phyloP scores from a whole-genome alignment of 2,797 vertebrate genomes.

The Hydrophis major region DNA sequence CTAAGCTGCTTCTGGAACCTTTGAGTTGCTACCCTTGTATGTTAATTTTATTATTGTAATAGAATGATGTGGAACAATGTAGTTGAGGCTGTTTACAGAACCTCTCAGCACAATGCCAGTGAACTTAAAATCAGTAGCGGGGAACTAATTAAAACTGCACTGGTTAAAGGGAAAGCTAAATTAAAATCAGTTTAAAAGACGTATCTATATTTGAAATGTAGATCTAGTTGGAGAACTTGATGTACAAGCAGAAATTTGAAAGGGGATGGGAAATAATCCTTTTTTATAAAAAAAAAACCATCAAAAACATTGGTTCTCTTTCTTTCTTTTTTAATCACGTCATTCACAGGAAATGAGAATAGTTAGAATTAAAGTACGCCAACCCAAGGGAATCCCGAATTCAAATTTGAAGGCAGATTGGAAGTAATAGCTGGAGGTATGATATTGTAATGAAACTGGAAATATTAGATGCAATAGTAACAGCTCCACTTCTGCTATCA shows the following conservation, averaged over 20 bases:
- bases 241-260: slow-evolving; percentile 41
- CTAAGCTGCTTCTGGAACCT: neutral
- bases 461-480: neutral
- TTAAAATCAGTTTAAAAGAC: slow-evolving; percentile 52
- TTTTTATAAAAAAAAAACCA: neutral
- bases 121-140: slow-evolving; percentile 49
- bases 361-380: neutral
- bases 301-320: neutral
- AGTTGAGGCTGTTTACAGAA: slow-evolving; percentile 39
- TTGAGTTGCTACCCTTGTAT: neutral
- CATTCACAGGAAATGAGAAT: slow-evolving; percentile 4
- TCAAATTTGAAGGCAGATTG: neutral
- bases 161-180: slow-evolving; percentile 53
- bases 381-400: neutral
- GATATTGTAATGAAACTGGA: neutral
- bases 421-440: neutral
- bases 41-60: neutral
- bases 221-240: slow-evolving; percentile 32
- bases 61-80: neutral
- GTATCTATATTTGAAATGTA: slow-evolving; percentile 52
- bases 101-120: slow-evolving; percentile 31
- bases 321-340: slow-evolving; percentile 2
- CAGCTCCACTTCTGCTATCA: neutral
- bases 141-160: slow-evolving; percentile 57
- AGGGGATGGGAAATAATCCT: neutral